Evolutionary conservation across 2,888 invertebrate species (phyloP).

Genomic region (Rhingia rostrata): DNA sequence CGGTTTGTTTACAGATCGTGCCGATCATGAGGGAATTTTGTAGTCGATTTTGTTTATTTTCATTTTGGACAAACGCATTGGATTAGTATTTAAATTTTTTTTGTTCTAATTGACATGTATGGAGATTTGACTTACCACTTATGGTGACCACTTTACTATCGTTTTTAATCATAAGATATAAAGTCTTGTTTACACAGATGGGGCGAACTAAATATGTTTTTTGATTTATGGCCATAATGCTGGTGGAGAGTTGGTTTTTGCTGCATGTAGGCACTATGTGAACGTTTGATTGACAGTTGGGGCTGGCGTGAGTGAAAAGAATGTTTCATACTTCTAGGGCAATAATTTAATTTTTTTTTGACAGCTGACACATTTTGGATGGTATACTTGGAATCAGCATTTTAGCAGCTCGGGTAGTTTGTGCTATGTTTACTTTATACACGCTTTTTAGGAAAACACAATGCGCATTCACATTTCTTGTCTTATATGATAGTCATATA

Average conservation of each 20-base stretch:
- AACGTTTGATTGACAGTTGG: constrained; percentile 16
- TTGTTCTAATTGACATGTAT: constrained; percentile 42
- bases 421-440: too few relatives aligned
- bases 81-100: constrained; percentile 21
- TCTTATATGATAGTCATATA: too few relatives aligned
- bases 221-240: constrained; percentile 33
- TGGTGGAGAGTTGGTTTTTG: background rate
- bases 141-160: constrained; percentile 24
- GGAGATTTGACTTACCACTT: constrained; percentile 41
- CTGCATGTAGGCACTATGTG: background rate
- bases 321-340: background rate
- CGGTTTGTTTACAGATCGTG: constrained; percentile 50
- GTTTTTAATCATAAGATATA: background rate
- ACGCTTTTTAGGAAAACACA: too few relatives aligned
- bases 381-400: too few relatives aligned
- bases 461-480: too few relatives aligned
- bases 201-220: constrained; percentile 2
- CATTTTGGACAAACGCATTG: constrained; percentile 3
- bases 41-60: constrained; percentile 12
- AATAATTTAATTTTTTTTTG: background rate
- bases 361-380: background rate
- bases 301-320: constrained; percentile 5
- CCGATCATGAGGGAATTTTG: constrained; percentile 37
- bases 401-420: too few relatives aligned
- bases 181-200: background rate